Base-by-base conservation (phyloP, 2,888 invertebrate genomes). In the Hybos culiciformis region DNA sequence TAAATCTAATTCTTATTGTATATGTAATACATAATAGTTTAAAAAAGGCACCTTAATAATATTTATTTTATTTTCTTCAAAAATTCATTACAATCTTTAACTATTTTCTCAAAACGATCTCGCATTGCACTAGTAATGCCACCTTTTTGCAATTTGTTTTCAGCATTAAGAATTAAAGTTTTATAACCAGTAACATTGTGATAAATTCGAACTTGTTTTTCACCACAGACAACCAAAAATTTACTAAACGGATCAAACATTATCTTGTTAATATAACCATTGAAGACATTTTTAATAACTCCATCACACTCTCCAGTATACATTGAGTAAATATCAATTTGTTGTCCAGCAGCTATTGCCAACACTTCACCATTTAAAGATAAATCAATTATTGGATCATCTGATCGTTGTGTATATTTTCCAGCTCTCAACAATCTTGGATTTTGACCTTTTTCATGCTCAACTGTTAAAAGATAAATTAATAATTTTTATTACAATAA, bases 341-440 rank as follows among this genome's bases (percentile, higher is more conserved):
- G 70, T 29, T 71, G 68, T 41, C 75, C 76, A 45, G 74, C 72
- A 19, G 80, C 77, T 11, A 88, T 74, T 0, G 76, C 84, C 11
- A 87, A 66, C 15, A 85, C 81, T 56, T 84, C 78, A 0, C 80
- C 83, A 61, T 85, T 79, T 17, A 86, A 84, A 12, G 88, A 83
- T 34, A 91, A 66, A 1, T 83, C 81, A 43, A 87, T 74, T 49
- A 69, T 68, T 8, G 79, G 72, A 11, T 71, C 61, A 40, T 66
- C 66, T 1, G 69, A 69, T 1, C 71, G 68, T 61, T 73, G 73
- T 18, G 74, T 72, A 54, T 77, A 78, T 20, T 64, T 66, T 11
- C 81, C 83, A 2, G 78, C 77, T 51, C 72, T 70, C 33, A 84
- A 63, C 44, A 83, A 68, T 57, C 78, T 79, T 1, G 87, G 82